Evolutionary conservation across 2,888 invertebrate species (phyloP).

Genomic region (Caenorhabditis imperialis): DNA sequence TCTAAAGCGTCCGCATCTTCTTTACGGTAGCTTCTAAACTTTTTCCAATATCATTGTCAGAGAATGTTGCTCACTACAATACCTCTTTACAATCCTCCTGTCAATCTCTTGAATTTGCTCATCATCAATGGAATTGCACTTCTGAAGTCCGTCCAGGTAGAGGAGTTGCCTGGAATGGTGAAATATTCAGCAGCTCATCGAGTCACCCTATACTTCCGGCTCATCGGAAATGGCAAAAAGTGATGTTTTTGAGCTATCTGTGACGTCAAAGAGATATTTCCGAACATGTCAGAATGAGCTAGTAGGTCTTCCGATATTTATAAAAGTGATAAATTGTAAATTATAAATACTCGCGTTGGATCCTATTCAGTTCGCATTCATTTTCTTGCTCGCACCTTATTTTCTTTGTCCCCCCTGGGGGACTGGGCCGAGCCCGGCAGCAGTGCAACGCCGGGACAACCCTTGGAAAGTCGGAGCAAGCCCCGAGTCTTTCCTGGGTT

Average conservation of each 20-base stretch:
- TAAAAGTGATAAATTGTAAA: too few relatives aligned
- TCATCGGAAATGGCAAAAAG: conserved; percentile 20
- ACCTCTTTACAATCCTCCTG: conserved; percentile 22
- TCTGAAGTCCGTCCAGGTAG: conserved; percentile 56
- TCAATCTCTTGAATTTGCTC: conserved; percentile 36
- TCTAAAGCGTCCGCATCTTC: conserved; percentile 52
- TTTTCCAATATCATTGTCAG: too few relatives aligned
- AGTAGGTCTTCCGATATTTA: too few relatives aligned
- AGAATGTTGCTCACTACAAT: too few relatives aligned
- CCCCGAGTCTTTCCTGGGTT: conserved; percentile 53
- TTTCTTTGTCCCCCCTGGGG: conserved; percentile 40
- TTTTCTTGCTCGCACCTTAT: too few relatives aligned
- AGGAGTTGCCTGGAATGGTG: conserved; percentile 48
- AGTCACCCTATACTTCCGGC: conserved; percentile 27
- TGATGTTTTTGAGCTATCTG: too few relatives aligned
- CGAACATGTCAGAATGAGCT: too few relatives aligned
- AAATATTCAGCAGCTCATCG: background rate
- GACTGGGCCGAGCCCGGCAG: conserved; percentile 56
- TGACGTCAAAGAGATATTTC: too few relatives aligned
- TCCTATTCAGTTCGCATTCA: too few relatives aligned
- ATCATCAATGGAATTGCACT: conserved; percentile 56
- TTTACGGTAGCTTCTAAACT: conserved; percentile 28
- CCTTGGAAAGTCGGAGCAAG: conserved; percentile 58
- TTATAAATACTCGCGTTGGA: too few relatives aligned
- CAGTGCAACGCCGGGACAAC: conserved; percentile 57